Base-by-base conservation (phyloP, 37 sponge, comb jelly and placozoan genomes). In the Cliona cf. orientalis region DNA sequence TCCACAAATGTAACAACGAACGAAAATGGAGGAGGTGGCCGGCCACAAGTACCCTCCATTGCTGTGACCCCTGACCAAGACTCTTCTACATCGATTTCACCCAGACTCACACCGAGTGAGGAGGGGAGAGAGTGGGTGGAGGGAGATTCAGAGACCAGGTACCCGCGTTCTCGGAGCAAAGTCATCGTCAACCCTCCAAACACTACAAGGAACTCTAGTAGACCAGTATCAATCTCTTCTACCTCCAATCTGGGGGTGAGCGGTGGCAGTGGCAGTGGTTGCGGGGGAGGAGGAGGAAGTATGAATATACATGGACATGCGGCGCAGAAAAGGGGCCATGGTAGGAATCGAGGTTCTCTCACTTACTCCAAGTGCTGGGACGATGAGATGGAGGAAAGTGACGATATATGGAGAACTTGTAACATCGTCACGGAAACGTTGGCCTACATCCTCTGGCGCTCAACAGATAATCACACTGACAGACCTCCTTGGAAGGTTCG, bases 391-490 rank as follows among this genome's bases (percentile, higher is more conserved):
- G 71, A 79, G 0, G 58, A 71, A 32, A 25, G 55, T 9, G 74
- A 86, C 26, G 65, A 71, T 3, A 49, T 77, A 25, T 28, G 32
- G n/a, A 42, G 66, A 49, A 86, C 74, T 44, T 71, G 72, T 31
- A 35, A 31, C 32, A 64, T 79, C 35, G 87, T 86, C 74, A 79
- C 74, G 42, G 74, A 86, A 36, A 81, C 76, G 1, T 40, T 81
- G 26, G 58, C 42, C 17, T 68, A 60, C 49, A 57, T 88, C 14
- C 88, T 88, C 25, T 88, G 82, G 82, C 58, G 39, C 40, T 70
- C 71, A 14, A 14, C 37, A 0, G 41, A 62, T 33, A 29, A 80
- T 0, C 3, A 70, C n/a, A 41, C 31, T 2, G 60, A 69, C 71
- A 69, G 31, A 22, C 58, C 60, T n/a, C 81, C 81, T 0, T 69